Evolutionary conservation across 2,113 vertebrate species (phyloP).

Genomic region (Rissa tridactyla): DNA sequence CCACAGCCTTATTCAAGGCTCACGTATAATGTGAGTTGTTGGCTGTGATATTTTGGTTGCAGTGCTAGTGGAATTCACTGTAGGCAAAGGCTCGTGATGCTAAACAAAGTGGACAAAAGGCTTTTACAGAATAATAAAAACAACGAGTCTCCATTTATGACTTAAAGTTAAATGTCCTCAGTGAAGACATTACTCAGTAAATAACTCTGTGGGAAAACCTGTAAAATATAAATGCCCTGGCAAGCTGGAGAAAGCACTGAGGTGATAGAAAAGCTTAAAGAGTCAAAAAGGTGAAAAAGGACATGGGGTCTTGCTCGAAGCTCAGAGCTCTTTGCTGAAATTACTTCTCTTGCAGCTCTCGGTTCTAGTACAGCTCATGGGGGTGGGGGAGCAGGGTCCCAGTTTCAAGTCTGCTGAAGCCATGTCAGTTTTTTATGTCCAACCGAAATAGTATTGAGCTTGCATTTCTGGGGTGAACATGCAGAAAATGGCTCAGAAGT

Average conservation of each 20-base stretch:
- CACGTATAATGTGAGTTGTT: slow-evolving; percentile 49
- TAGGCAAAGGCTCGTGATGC: slow-evolving; percentile 53
- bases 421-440: background rate
- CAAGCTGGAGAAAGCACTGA: background rate
- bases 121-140: slow-evolving; percentile 65
- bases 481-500: background rate
- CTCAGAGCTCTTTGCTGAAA: background rate
- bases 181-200: slow-evolving; percentile 26
- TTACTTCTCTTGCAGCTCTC: background rate
- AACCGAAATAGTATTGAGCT: background rate
- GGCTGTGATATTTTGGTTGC: slow-evolving; percentile 52
- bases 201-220: slow-evolving; percentile 49
- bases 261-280: background rate
- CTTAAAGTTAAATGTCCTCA: slow-evolving; percentile 39
- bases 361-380: background rate
- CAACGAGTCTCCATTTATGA: slow-evolving; percentile 43
- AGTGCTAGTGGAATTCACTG: slow-evolving; percentile 56
- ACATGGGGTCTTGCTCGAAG: background rate
- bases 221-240: slow-evolving; percentile 54
- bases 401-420: background rate
- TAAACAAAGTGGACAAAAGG: slow-evolving; percentile 67
- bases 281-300: background rate
- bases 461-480: background rate
- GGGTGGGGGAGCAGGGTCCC: background rate
- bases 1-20: slow-evolving; percentile 30